Evolutionary conservation across 2,797 vertebrate species (phyloP), one percentile per base, ranked within the genome.

Genomic region (Siniperca scherzeri): DNA sequence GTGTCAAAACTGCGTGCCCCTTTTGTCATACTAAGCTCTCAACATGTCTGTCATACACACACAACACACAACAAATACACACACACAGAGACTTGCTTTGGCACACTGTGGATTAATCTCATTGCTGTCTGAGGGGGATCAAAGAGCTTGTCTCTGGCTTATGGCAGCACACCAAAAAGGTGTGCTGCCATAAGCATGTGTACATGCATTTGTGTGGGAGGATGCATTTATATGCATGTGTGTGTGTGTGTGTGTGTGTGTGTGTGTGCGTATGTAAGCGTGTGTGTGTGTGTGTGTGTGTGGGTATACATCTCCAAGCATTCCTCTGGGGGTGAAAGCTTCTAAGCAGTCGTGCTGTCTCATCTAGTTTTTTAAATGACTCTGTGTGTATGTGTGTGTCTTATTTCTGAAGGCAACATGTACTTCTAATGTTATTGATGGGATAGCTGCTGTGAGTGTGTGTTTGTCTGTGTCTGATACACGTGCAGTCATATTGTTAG

Each of bases 51-150:
- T 78, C 75, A 81, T 12, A 64, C 83, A 57, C 67, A 78, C 80
- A 56, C 46, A 81, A 72, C 33, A 36, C 33, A 80, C 38, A 82
- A 60, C 72, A 71, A 27, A 77, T 12, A 71, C 42, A 65, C 62
- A 78, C 69, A 68, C 50, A 69, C 27, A 33, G 16, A 83, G 2
- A 73, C 73, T 70, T 67, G 55, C 73, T 78, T 83, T 88, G 84
- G 87, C 84, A 90, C 70, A 67, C 55, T 83, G 78, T 87, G 92
- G 83, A 93, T 90, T 94, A 94, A 92, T 90, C 87, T 89, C 85
- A 87, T 89, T 89, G 85, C 78, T 86, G 86, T 91, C 85, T 89
- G 81, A 87, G 38, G 57, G 42, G 86, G 91, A 94, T 94, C 91
- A 93, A 90, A 93, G 91, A n/a, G 5, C 72, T 71, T 48, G 77